phyloP scores from a whole-genome alignment of 1,140 invertebrate genomes.

The Pteromalus puparum region DNA sequence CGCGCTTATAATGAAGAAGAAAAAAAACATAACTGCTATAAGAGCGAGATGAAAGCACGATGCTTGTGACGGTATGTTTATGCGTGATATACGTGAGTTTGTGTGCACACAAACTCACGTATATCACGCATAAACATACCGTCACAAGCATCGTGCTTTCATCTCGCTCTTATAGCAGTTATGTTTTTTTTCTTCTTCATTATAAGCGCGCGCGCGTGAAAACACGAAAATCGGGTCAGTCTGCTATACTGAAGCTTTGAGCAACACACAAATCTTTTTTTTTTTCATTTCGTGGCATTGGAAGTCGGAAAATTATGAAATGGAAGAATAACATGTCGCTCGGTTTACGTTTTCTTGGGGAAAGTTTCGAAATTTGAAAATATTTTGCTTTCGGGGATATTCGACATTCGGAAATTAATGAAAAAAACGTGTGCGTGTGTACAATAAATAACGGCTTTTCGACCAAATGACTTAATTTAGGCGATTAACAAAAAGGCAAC shows the following conservation, averaged over 20 bases:
- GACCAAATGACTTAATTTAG: too few species aligned
- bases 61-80: background rate
- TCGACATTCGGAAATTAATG: too few species aligned
- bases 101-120: background rate
- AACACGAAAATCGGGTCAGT: conserved; percentile 41
- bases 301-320: background rate
- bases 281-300: background rate
- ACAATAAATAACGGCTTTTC: too few species aligned
- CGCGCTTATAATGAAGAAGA: background rate
- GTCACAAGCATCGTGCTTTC: background rate
- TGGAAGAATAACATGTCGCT: background rate
- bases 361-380: too few species aligned
- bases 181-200: background rate
- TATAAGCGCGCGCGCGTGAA: background rate
- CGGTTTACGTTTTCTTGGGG: too few species aligned
- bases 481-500: too few species aligned
- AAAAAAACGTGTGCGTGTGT: too few species aligned
- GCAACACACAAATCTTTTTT: background rate
- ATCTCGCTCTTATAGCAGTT: background rate
- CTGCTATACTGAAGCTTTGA: background rate
- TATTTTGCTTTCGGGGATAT: too few species aligned
- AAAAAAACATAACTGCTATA: background rate
- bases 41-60: background rate
- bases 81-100: background rate
- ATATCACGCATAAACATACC: background rate